phyloP scores from a whole-genome alignment of 2,113 vertebrate genomes.

The Pseudorasbora parva region DNA sequence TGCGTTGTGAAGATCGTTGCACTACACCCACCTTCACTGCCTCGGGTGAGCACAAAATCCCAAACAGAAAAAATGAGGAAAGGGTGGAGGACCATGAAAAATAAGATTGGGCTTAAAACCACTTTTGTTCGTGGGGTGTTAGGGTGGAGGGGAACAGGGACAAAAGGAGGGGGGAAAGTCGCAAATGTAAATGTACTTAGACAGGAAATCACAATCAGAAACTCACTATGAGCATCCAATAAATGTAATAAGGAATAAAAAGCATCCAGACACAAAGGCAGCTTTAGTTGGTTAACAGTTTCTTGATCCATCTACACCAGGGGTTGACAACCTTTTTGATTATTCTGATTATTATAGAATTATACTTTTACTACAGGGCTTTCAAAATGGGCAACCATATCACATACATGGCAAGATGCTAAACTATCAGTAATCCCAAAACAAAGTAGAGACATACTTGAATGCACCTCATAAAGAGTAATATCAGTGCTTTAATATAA shows the following conservation, averaged over 20 bases:
- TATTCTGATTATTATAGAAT: not conserved
- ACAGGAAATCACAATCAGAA: not conserved
- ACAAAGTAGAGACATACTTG: too few relatives aligned
- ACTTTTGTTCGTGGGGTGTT: not conserved
- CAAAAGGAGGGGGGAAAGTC: not conserved
- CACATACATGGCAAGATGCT: too few relatives aligned
- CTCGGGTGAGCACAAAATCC: not conserved
- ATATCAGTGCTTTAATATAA: not conserved
- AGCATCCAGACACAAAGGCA: not conserved
- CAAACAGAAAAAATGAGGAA: not conserved
- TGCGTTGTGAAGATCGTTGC: not conserved
- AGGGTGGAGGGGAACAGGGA: not conserved
- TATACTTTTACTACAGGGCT: not conserved
- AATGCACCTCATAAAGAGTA: not conserved
- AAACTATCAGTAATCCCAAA: too few relatives aligned
- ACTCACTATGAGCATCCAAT: not conserved
- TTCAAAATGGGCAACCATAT: too few relatives aligned
- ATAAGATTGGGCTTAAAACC: not conserved
- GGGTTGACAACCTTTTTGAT: not conserved
- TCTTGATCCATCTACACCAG: not conserved
- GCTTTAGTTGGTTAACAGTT: not conserved
- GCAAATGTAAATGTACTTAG: not conserved
- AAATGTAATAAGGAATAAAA: not conserved
- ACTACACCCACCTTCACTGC: conserved; percentile 1
- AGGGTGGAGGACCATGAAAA: not conserved